Evolutionary conservation across 2,888 invertebrate species (phyloP), one percentile per base, ranked within the genome.

Genomic region (Ariolimax columbianus): DNA sequence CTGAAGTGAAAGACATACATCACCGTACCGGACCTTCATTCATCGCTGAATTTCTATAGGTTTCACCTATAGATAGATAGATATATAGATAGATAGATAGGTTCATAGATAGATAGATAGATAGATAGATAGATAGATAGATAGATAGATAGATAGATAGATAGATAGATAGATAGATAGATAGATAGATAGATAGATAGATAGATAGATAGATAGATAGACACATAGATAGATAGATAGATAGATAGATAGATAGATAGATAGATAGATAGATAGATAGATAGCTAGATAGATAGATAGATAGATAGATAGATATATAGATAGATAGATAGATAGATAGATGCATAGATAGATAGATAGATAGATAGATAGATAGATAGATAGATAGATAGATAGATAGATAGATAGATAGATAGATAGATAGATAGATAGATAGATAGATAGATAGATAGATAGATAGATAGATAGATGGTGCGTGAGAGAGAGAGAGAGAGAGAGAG

Each of bases 121-220:
- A 33, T 68, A 33, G 68, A 33, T 68, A 33, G 68, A 33, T 70
- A 70, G 70, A 38, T 70, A 70, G 70, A 38, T 70, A 70, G 70
- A 38, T 70, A 70, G 70, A 38, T 70, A 70, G 70, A 40, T 40
- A 72, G 40, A 40, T 72, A 72, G 72, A 40, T 72, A 72, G 72
- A 40, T 72, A 72, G 72, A 40, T 72, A 72, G 72, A 40, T 72
- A 72, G 72, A 40, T 72, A 72, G 72, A 40, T 72, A 72, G 72
- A 40, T 72, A 72, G 72, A 40, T 72, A 72, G 72, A 40, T 72
- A 72, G 72, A 40, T 72, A 72, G 72, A 40, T 72, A 72, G 40
- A 40, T 72, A 40, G 72, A 40, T 72, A 40, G 72, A 40, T 72
- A 26, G 72, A 40, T 72, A 40, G 72, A 40, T 72, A 26, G 72